Base-by-base conservation (phyloP, 2,797 vertebrate species). In the Acanthis flammea region DNA sequence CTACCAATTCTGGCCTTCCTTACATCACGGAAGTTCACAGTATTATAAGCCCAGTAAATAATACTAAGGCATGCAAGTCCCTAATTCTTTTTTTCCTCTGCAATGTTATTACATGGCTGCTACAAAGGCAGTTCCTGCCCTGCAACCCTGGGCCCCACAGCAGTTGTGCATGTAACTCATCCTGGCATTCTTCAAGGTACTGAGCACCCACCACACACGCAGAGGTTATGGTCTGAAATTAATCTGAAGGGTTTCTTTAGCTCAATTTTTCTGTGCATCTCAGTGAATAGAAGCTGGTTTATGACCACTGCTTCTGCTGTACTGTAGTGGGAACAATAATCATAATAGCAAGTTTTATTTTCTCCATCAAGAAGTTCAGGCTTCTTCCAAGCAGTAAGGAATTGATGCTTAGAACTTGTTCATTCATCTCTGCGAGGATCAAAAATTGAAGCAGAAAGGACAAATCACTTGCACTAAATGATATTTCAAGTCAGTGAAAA, bases 151-250 rank as follows among this genome's bases (percentile, higher is more conserved):
- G 91, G 94, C 96, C 96, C 94, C 96, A 92, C 94, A 95, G 91
- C 96, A 96, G 92, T 94, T 97, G 95, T 96, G 94, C 95, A 90
- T 95, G 92, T 96, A 95, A 96, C 95, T 97, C 95, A 96, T 55
- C 47, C 94, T 51, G 58, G 66, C 94, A 95, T 97, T 95, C 92
- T 96, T 95, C 74, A 85, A 94, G 82, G 88, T 92, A 92, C 41
- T 28, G 15, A 85, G 72, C 72, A 68, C 79, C 89, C 92, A 54
- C 82, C 91, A 45, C 71, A 82, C 50, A 86, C 30, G n/a, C 48
- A 87, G 89, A 93, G 66, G 75, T 89, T 96, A 22, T 10, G 50
- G 13, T 55, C 79, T 44, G 74, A 77, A 93, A 94, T 88, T 3
- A 55, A 78, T 88, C 42, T 31, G 71, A 85, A 89, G 66, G n/a